These are phyloP conservation scores for Melanogrammus aeglefinus DNA, from an alignment of 2,797 vertebrate genomes.

Conservation along the genomic window DNA sequence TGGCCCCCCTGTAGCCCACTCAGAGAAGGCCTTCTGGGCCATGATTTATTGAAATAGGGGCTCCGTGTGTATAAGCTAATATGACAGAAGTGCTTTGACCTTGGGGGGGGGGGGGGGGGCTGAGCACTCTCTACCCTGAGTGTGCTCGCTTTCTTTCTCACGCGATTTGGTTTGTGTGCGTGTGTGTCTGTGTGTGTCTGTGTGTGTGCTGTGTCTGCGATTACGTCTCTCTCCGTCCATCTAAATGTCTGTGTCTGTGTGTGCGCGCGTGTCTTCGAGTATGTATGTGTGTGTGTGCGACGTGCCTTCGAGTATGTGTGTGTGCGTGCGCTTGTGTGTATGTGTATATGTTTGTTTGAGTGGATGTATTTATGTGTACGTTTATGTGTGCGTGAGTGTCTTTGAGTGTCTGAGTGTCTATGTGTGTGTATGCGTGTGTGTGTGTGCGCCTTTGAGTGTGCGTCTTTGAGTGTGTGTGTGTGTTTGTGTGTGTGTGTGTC, in stretches of 20 bases:
- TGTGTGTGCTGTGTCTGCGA: background rate
- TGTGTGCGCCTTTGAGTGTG: too few species aligned
- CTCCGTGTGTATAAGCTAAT: constrained; percentile 58
- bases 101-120: constrained; percentile 14
- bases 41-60: constrained; percentile 69
- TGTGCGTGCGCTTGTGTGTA: too few species aligned
- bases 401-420: background rate
- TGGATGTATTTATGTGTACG: too few species aligned
- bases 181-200: background rate
- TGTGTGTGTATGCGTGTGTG: background rate
- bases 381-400: too few species aligned
- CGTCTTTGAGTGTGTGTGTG: too few species aligned
- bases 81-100: constrained; percentile 72
- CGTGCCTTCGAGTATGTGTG: too few species aligned
- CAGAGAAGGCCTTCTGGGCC: constrained; percentile 42
- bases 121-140: constrained; percentile 43
- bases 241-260: background rate
- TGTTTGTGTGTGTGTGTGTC: too few species aligned
- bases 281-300: background rate
- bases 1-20: constrained; percentile 38
- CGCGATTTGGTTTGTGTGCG: constrained; percentile 45
- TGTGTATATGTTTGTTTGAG: too few species aligned
- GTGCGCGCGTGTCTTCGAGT: too few species aligned
- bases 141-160: constrained; percentile 55
- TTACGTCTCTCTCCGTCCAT: background rate